These are phyloP conservation scores for Corydoras maculifer DNA, from an alignment of 2,113 vertebrate species.

Conservation along the genomic window DNA sequence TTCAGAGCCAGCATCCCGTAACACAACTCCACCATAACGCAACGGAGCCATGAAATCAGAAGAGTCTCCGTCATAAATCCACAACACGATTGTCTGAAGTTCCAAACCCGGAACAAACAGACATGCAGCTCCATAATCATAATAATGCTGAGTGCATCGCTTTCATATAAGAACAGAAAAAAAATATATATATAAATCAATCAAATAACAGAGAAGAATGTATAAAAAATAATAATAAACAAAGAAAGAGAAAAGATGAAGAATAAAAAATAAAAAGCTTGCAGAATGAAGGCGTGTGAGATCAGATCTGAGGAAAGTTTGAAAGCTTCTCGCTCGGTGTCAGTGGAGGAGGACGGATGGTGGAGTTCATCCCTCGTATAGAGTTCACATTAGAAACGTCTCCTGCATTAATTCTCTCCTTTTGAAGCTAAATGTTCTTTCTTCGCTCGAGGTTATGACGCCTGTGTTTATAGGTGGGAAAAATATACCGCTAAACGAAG, in stretches of 20 bases:
- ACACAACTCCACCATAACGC: not conserved
- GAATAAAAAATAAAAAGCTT: too few species aligned
- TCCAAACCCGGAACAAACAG: too few species aligned
- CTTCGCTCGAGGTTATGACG: not conserved
- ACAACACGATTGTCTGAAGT: not conserved
- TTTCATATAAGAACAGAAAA: not conserved
- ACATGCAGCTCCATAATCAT: not conserved
- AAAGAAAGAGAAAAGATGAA: too few species aligned
- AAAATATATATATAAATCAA: not conserved
- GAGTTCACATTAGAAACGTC: too few species aligned
- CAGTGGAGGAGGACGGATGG: too few species aligned
- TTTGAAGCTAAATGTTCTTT: too few species aligned
- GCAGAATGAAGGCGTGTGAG: too few species aligned
- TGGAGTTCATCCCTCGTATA: too few species aligned
- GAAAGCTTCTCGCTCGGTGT: too few species aligned
- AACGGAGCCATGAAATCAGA: not conserved
- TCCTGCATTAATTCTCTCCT: too few species aligned
- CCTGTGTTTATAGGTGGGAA: not conserved
- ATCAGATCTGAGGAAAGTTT: too few species aligned
- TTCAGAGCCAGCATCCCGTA: not conserved
- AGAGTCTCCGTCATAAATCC: not conserved
- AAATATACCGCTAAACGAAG: not conserved
- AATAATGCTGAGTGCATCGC: not conserved
- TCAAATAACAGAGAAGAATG: not conserved
- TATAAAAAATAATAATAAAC: not conserved